These are phyloP conservation scores for Nephrocerus scutellatus DNA, from an alignment of 2,888 invertebrate genomes.

Conservation along the genomic window DNA sequence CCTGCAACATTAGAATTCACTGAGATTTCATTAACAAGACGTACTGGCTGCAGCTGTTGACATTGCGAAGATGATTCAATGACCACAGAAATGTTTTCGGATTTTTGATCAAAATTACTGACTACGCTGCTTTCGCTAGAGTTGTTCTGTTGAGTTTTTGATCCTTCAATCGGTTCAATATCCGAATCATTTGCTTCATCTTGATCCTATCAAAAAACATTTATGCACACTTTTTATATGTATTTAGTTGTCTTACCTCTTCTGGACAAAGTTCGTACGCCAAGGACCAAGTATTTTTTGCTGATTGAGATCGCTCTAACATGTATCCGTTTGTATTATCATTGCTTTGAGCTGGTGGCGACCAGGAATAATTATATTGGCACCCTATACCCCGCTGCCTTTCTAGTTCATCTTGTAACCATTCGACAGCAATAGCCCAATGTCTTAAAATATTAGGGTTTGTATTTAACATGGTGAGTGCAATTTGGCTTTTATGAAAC, in stretches of 20 bases:
- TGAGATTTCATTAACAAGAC: neutral
- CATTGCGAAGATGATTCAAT: conserved; percentile 17
- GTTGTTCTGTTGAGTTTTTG: conserved; percentile 30
- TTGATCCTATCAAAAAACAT: conserved; percentile 34
- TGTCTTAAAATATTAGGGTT: conserved; percentile 74
- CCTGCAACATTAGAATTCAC: too few relatives aligned
- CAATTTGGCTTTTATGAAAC: conserved; percentile 77
- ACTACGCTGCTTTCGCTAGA: too few relatives aligned
- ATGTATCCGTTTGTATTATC: conserved; percentile 93
- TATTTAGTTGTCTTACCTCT: conserved; percentile 47
- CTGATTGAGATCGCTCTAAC: conserved; percentile 88
- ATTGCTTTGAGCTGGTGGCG: conserved; percentile 89
- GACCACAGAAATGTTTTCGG: too few relatives aligned
- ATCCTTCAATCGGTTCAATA: conserved; percentile 41
- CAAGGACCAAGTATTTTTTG: conserved; percentile 76
- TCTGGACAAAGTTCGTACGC: conserved; percentile 71
- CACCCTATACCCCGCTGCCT: conserved; percentile 53
- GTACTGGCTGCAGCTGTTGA: conserved; percentile 9
- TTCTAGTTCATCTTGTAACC: conserved; percentile 93
- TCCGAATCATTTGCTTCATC: conserved; percentile 48
- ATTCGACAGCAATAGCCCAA: conserved; percentile 84
- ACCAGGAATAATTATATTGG: conserved; percentile 84
- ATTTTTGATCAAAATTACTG: too few relatives aligned
- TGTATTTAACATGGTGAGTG: conserved; percentile 70
- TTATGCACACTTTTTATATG: neutral